Conservation (phyloP, 2,113 vertebrate genomes). For the Siniperca chuatsi region DNA sequence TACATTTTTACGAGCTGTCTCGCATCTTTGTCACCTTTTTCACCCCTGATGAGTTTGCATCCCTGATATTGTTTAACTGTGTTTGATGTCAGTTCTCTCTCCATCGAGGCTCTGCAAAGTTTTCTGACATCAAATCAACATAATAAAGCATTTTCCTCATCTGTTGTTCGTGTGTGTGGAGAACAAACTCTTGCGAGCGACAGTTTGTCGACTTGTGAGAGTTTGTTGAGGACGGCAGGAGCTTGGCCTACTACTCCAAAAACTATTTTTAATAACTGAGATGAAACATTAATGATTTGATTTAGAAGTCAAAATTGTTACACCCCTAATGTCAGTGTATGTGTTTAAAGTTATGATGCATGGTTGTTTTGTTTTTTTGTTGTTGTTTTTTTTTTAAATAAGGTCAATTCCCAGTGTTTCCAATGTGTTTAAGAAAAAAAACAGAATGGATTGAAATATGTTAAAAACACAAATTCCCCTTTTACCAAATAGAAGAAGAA, state of each 20-base stretch:
- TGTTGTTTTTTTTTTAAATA: neutral
- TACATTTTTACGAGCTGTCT: too few relatives aligned
- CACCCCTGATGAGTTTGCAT: too few relatives aligned
- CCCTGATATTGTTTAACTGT: too few relatives aligned
- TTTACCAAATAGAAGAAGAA: neutral
- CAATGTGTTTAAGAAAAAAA: neutral
- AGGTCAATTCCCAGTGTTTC: neutral
- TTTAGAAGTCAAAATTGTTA: neutral
- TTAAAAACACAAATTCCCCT: neutral
- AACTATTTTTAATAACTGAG: neutral
- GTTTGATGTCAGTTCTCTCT: constrained; percentile 15
- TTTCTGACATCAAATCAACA: constrained; percentile 15
- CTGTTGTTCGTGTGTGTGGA: neutral
- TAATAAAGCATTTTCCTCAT: neutral
- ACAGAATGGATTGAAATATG: neutral
- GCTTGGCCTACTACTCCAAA: neutral
- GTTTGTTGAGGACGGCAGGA: neutral
- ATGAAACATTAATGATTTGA: neutral
- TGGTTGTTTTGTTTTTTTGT: neutral
- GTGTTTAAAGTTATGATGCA: neutral
- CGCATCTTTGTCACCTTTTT: too few relatives aligned
- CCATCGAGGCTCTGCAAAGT: neutral
- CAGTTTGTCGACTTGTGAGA: constrained; percentile 2
- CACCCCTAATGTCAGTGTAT: neutral
- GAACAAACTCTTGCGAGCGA: neutral